A percentile compares a stretch with the other conserved stretches of the same genome.
These are phyloP conservation scores for Cydia pomonella DNA, from an alignment of 1,140 invertebrate genomes.

Conservation along the genomic window DNA sequence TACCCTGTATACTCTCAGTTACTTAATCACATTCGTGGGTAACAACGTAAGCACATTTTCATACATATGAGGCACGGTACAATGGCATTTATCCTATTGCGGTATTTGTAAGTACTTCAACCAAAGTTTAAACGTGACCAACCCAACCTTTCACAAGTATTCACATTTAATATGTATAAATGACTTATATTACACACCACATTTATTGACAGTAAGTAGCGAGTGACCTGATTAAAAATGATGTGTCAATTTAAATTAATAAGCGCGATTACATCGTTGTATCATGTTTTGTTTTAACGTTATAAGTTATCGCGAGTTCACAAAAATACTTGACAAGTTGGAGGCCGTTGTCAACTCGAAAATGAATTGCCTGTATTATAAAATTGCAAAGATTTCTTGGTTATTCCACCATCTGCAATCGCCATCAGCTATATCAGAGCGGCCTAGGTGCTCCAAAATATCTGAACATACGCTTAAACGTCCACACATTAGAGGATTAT, in stretches of 20 bases:
- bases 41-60: neutral
- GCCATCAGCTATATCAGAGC: no score
- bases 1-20: no score
- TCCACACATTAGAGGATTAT: no score
- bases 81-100: neutral
- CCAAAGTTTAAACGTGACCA: constrained; percentile 19
- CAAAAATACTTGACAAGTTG: neutral
- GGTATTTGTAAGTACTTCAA: neutral
- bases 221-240: constrained; percentile 9
- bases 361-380: neutral
- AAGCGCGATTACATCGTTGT: neutral
- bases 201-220: neutral
- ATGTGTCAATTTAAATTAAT: constrained; percentile 29
- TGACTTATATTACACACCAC: neutral
- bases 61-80: neutral
- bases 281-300: neutral
- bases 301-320: neutral
- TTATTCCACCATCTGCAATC: no score
- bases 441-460: no score
- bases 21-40: neutral
- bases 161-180: neutral
- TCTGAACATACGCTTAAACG: no score
- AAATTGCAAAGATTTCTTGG: no score
- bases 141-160: constrained; percentile 16
- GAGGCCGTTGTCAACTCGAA: neutral